Conservation (phyloP, 2,888 invertebrate species). For the Temnothorax rugatulus region DNA sequence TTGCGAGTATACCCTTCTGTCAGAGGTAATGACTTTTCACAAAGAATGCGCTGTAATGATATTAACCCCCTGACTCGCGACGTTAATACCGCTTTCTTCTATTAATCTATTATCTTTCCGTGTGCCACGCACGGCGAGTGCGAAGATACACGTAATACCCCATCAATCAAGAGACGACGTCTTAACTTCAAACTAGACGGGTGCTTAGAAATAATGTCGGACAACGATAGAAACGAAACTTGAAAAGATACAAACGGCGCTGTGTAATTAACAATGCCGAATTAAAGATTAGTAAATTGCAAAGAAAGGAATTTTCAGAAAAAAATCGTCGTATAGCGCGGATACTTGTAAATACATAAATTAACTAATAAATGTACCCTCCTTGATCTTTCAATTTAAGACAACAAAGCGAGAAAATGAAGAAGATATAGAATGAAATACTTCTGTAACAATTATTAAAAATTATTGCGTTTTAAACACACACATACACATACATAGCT, state of each 20-base stretch:
- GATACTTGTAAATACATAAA: not conserved
- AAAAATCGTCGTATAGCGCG: not conserved
- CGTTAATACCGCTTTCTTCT: constrained; percentile 39
- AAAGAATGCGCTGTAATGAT: constrained; percentile 37
- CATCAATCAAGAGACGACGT: constrained; percentile 19
- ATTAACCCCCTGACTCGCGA: constrained; percentile 45
- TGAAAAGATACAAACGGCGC: not conserved
- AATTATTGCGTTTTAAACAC: not conserved
- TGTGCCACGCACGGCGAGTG: constrained; percentile 18
- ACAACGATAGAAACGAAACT: not conserved
- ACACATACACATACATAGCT: not conserved
- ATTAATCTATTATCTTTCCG: constrained; percentile 29
- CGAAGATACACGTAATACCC: constrained; percentile 11
- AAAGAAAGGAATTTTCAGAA: not conserved
- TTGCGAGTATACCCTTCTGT: constrained; percentile 26
- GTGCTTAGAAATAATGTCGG: constrained; percentile 9
- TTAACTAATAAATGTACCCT: not conserved
- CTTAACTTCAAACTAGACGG: constrained; percentile 20
- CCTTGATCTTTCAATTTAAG: not conserved
- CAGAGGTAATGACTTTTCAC: constrained; percentile 42
- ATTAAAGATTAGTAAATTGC: not conserved
- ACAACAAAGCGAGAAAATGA: not conserved
- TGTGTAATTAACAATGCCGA: not conserved
- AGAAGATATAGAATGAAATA: not conserved
- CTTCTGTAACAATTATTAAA: not conserved